These are phyloP conservation scores for Tupaia tana DNA, from an alignment of 2,113 vertebrate genomes.

Conservation along the genomic window DNA sequence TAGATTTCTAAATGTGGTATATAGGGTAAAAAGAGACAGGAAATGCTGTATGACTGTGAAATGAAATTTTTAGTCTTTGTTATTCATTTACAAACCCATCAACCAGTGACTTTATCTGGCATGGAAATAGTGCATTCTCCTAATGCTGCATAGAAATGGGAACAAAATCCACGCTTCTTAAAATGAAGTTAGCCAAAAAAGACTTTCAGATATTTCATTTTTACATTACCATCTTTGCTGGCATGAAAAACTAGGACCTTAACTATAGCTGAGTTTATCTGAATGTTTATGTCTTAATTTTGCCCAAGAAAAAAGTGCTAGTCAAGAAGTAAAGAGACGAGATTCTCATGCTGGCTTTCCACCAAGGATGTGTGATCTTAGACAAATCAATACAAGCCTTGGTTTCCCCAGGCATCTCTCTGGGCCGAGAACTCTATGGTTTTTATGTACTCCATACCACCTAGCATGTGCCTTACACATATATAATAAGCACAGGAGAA, in stretches of 20 bases:
- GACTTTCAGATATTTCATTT: neutral
- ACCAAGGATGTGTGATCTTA: neutral
- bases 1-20: neutral
- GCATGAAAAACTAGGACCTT: neutral
- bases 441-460: neutral
- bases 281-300: conserved; percentile 29
- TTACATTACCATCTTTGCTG: conserved; percentile 31
- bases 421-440: too few relatives aligned
- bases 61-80: neutral
- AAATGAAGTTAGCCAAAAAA: conserved; percentile 22
- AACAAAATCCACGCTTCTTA: neutral
- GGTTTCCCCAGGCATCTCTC: neutral
- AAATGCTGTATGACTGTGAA: neutral
- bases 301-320: neutral
- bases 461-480: neutral
- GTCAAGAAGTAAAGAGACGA: neutral
- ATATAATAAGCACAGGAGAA: neutral
- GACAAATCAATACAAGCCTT: neutral
- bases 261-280: neutral
- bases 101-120: neutral
- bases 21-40: neutral
- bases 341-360: neutral
- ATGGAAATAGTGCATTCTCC: neutral
- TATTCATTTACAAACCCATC: conserved; percentile 32
- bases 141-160: neutral